Percentiles rank a stretch among this genome's conserved stretches.
Conservation (phyloP, 2,797 vertebrate species). For the Parauchenoglanis ngamensis region DNA sequence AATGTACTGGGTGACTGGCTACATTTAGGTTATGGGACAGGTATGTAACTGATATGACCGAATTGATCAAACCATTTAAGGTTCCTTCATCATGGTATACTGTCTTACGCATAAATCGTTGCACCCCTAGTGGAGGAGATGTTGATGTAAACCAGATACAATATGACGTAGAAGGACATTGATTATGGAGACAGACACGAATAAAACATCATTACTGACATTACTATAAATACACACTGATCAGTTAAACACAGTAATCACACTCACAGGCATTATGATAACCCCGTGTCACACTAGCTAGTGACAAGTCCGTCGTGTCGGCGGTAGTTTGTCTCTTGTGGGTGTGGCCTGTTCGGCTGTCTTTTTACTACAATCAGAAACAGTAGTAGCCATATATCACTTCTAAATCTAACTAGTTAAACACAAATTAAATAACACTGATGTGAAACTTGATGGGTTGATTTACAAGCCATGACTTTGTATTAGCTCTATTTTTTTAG, state of each 20-base stretch:
- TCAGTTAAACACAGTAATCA: not conserved
- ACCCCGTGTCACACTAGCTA: conserved; percentile 21
- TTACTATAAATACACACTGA: conserved; percentile 54
- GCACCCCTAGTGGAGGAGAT: conserved; percentile 27
- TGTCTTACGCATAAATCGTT: conserved; percentile 7
- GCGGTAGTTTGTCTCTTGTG: not conserved
- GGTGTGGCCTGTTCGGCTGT: not conserved
- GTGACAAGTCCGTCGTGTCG: not conserved
- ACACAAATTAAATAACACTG: not conserved
- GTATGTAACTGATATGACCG: not conserved
- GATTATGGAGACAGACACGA: conserved; percentile 34
- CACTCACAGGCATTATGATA: conserved; percentile 11
- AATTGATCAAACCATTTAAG: not conserved
- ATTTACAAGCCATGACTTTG: not conserved
- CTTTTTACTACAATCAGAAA: not conserved
- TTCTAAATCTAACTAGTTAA: not conserved
- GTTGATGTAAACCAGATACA: conserved; percentile 38
- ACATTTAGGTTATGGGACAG: not conserved
- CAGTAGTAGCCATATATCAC: not conserved
- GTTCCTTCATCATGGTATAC: not conserved
- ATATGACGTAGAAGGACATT: conserved; percentile 28
- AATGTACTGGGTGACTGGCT: not conserved
- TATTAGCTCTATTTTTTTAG: not conserved
- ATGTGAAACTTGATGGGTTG: not conserved
- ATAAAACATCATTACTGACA: conserved; percentile 54